Evolutionary conservation across 2,797 vertebrate genomes (phyloP).

Genomic region (Argyrosomus regius): DNA sequence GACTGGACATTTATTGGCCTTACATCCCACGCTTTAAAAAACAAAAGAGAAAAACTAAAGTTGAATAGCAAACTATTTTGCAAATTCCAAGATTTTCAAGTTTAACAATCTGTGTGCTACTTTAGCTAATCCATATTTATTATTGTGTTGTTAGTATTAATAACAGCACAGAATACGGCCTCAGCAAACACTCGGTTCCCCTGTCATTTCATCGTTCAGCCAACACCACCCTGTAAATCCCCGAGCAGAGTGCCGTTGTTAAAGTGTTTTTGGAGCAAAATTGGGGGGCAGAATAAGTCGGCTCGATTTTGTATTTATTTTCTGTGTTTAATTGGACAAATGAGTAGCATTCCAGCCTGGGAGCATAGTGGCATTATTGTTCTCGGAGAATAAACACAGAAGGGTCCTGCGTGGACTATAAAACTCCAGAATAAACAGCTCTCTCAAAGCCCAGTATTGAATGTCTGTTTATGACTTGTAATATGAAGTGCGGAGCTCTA

Average conservation of each 20-base stretch:
- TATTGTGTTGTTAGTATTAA: slow-evolving; percentile 55
- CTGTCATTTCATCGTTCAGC: slow-evolving; percentile 44
- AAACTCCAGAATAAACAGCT: slow-evolving; percentile 83
- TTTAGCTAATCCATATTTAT: slow-evolving; percentile 54
- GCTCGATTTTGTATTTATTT: slow-evolving; percentile 80
- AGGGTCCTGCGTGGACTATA: slow-evolving; percentile 77
- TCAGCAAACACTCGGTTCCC: slow-evolving; percentile 45
- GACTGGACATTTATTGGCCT: background rate
- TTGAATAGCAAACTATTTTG: background rate
- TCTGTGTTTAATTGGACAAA: slow-evolving; percentile 83
- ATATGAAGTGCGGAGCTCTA: slow-evolving; percentile 82
- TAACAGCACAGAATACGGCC: slow-evolving; percentile 54
- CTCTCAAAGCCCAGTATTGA: slow-evolving; percentile 82
- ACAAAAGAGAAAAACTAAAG: background rate
- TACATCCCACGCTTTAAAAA: slow-evolving; percentile 9
- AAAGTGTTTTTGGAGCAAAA: slow-evolving; percentile 67
- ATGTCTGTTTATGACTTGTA: slow-evolving; percentile 87
- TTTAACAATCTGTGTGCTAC: slow-evolving; percentile 31
- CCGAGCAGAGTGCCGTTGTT: slow-evolving; percentile 38
- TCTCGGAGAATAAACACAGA: slow-evolving; percentile 82
- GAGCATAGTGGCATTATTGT: slow-evolving; percentile 85
- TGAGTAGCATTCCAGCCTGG: slow-evolving; percentile 73
- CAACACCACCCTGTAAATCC: slow-evolving; percentile 62
- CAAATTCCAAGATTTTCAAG: slow-evolving; percentile 11
- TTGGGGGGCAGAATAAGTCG: slow-evolving; percentile 25